phyloP scores from a whole-genome alignment of 2,797 vertebrate genomes.

The Rhynchotus rufescens region DNA sequence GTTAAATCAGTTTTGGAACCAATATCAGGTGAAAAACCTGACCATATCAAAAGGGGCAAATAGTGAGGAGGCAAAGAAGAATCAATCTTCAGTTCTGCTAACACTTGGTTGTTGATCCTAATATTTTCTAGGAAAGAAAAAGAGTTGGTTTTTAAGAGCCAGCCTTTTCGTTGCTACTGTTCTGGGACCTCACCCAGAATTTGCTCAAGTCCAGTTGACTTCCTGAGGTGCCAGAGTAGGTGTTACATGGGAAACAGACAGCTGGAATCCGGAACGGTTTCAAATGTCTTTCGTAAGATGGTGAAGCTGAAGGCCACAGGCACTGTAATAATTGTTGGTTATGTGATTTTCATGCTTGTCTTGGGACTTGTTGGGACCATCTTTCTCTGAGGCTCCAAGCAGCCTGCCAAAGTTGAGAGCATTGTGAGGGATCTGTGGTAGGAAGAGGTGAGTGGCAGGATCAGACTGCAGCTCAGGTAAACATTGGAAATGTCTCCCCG shows the following conservation, averaged over 20 bases:
- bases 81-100: background rate
- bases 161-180: background rate
- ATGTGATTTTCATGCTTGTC: background rate
- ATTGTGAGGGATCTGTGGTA: background rate
- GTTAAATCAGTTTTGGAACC: background rate
- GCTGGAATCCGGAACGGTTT: background rate
- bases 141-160: background rate
- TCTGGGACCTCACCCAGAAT: background rate
- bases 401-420: background rate
- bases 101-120: background rate
- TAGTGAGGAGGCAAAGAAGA: background rate
- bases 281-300: background rate
- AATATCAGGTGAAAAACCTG: background rate
- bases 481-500: background rate
- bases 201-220: background rate
- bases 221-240: background rate
- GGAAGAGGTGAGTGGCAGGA: background rate
- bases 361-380: background rate
- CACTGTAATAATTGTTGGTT: background rate
- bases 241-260: background rate
- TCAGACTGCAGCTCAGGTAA: background rate
- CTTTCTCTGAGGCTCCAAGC: background rate
- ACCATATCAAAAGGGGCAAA: background rate
- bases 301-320: background rate
- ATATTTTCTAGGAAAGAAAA: background rate